Evolutionary conservation across 1,140 invertebrate genomes (phyloP).

Genomic region (Drosophila albomicans): DNA sequence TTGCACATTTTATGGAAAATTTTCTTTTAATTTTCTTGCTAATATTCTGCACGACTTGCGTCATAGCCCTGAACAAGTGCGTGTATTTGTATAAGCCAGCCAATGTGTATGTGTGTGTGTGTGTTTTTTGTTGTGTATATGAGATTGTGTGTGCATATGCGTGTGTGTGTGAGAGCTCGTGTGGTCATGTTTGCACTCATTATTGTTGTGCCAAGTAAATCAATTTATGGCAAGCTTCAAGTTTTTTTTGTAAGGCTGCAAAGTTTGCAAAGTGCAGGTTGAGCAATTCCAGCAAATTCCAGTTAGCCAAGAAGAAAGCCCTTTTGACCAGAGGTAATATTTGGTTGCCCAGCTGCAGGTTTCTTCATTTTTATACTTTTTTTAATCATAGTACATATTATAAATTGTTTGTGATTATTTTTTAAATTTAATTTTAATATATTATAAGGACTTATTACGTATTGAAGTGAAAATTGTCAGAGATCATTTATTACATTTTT

Average conservation of each 20-base stretch:
- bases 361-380: background rate
- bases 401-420: background rate
- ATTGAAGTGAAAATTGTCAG: no score
- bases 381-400: background rate
- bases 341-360: background rate
- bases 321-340: conserved; percentile 33
- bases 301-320: conserved; percentile 8
- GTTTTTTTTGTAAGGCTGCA: conserved; percentile 50
- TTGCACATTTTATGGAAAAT: conserved; percentile 82
- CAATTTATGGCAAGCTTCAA: conserved; percentile 56
- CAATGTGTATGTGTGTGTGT: conserved; percentile 1
- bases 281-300: conserved; percentile 29
- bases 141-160: background rate
- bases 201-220: conserved; percentile 62
- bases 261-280: conserved; percentile 39
- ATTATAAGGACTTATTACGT: no score
- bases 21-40: conserved; percentile 73
- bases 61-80: conserved; percentile 32
- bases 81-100: conserved; percentile 24
- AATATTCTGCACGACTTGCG: conserved; percentile 55
- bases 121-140: no score
- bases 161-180: conserved; percentile 19
- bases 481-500: no score
- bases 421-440: background rate
- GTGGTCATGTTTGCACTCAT: conserved; percentile 54